Evolutionary conservation across 2,797 vertebrate genomes (phyloP).

Genomic region (Pangasius macronema): DNA sequence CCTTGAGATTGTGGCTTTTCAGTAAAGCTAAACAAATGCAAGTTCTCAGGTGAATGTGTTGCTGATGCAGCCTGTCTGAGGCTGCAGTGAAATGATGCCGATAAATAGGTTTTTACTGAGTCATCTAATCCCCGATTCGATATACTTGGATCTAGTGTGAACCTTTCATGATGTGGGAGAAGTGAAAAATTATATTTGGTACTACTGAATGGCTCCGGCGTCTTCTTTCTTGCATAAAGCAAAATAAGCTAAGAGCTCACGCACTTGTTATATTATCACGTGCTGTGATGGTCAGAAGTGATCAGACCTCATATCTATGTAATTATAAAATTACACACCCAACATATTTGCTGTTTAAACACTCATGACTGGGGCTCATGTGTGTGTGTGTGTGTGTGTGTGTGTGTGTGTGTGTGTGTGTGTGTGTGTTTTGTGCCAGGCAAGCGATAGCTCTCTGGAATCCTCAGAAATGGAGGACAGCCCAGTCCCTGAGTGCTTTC

Average conservation of each 20-base stretch:
- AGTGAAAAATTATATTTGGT: not conserved
- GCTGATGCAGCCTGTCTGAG: not conserved
- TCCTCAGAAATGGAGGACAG: slow-evolving; percentile 24
- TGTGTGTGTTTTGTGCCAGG: slow-evolving; percentile 43
- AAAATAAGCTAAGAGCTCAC: not conserved
- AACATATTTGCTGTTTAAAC: too few relatives aligned
- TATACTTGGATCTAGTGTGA: not conserved
- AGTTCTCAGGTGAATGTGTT: not conserved
- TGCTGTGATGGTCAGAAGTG: not conserved
- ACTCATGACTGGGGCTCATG: not conserved
- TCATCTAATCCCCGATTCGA: not conserved
- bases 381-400: slow-evolving; percentile 31
- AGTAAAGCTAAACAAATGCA: not conserved
- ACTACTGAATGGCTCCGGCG: not conserved
- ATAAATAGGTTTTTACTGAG: slow-evolving; percentile 9
- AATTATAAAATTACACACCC: too few relatives aligned
- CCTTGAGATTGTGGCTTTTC: slow-evolving; percentile 1
- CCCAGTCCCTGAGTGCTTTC: slow-evolving; percentile 68
- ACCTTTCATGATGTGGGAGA: not conserved
- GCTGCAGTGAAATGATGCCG: slow-evolving; percentile 1
- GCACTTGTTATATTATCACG: not conserved
- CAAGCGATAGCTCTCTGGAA: slow-evolving; percentile 24
- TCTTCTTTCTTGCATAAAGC: not conserved
- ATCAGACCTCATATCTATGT: not conserved
- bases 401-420: slow-evolving; percentile 27